Base-by-base conservation (phyloP, 2,797 vertebrate genomes). In the Parambassis ranga region DNA sequence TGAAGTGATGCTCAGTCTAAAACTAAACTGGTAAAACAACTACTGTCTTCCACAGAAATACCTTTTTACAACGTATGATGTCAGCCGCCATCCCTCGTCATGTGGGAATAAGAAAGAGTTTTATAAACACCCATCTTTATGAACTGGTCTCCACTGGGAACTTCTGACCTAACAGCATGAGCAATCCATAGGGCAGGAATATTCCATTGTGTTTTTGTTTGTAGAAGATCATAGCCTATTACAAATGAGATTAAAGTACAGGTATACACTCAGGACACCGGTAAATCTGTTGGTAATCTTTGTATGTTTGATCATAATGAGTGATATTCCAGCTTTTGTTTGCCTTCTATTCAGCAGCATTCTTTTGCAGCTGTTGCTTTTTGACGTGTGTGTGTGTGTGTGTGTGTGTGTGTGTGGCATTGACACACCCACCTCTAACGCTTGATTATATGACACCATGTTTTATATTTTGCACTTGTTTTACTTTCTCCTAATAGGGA, bases 1-100 rank as follows among this genome's bases (percentile, higher is more conserved):
- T 2, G 1, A 8, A 43, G 68, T 37, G 27, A 55, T 1, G 4
- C 22, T 57, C 0, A 16, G 39, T 36, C 14, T 59, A 10, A 6
- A 48, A 20, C 27, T 38, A 32, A 67, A 67, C 44, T 30, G 30
- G 33, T 71, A 78, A 60, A 56, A 43, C 32, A 31, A 48, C 35
- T 24, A 4, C 11, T 39, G 36, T 43, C 20, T 50, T 27, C 26
- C 14, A 20, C 18, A 16, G 41, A 57, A 27, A 30, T 39, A 13
- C 19, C 11, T 36, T 23, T 39, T 37, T 42, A 10, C 13, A 15
- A 22, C 9, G 2, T 43, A 6, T 18, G 39, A 56, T 28, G 35
- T 66, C 26, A 52, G 10, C 10, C 24, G 32, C 11, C 7, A 9
- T 14, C 37, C 49, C 41, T 9, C 26, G 18, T 55, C 7, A 1